Conservation (phyloP, 2,113 vertebrate species). For the Channa maculata region DNA sequence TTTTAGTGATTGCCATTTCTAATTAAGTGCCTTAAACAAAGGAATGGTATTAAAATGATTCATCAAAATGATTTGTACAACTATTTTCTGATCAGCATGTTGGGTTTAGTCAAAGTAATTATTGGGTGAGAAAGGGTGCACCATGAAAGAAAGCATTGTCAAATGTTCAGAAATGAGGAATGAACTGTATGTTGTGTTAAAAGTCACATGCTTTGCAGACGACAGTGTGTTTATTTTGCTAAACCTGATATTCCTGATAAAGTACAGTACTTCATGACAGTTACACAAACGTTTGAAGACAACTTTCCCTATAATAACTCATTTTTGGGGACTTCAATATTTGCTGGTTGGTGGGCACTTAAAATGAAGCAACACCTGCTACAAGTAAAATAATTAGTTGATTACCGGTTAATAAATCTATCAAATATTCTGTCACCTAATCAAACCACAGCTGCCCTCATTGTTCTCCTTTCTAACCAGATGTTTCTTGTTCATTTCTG, state of each 20-base stretch:
- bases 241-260: no score
- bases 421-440: neutral
- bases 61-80: no score
- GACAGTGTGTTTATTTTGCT: no score
- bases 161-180: no score
- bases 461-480: neutral
- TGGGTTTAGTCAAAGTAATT: no score
- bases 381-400: neutral
- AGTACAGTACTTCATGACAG: no score
- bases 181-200: no score
- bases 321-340: neutral
- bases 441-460: neutral
- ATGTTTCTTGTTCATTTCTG: constrained; percentile 7
- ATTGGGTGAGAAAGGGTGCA: no score
- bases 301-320: neutral
- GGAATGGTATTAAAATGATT: neutral
- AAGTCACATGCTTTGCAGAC: neutral
- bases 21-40: neutral
- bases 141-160: no score
- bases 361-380: neutral
- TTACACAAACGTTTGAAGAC: no score
- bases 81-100: no score
- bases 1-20: no score
- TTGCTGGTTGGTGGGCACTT: neutral
- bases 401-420: neutral